A percentile compares a stretch with the other conserved stretches of the same genome.
Evolutionary conservation across 2,888 invertebrate species (phyloP).

Genomic region (Ferrisia virgata): DNA sequence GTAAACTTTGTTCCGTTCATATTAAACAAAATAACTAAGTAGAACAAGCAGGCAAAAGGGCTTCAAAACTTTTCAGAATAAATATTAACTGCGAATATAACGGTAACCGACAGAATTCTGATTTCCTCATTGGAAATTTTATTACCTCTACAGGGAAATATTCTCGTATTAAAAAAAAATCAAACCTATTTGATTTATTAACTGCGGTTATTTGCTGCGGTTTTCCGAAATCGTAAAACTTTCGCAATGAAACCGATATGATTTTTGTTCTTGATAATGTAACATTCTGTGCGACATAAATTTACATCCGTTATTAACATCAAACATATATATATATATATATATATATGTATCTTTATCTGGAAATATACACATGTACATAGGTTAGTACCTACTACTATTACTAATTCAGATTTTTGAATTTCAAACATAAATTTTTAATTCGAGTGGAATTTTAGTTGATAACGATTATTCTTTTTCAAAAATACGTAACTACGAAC

Average conservation of each 20-base stretch:
- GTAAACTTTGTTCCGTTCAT: slow-evolving; percentile 23
- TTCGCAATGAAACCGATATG: slow-evolving; percentile 12
- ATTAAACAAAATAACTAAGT: slow-evolving; percentile 17
- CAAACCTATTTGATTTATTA: slow-evolving; percentile 26
- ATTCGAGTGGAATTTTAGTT: no score
- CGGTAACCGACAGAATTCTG: slow-evolving; percentile 26
- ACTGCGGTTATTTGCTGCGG: slow-evolving; percentile 4
- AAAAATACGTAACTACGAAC: no score
- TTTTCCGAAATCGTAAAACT: slow-evolving; percentile 22
- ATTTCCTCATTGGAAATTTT: slow-evolving; percentile 28
- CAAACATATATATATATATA: not conserved
- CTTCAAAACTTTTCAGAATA: slow-evolving; percentile 27
- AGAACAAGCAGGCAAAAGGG: slow-evolving; percentile 11
- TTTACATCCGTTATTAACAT: not conserved
- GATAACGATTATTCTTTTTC: no score
- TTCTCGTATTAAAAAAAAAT: not conserved
- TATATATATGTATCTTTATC: not conserved
- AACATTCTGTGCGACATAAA: not conserved
- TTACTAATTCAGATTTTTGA: no score
- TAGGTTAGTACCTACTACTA: no score
- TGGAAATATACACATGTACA: not conserved
- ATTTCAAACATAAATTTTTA: no score
- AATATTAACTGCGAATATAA: slow-evolving; percentile 31
- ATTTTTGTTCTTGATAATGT: slow-evolving; percentile 13
- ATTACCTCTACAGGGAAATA: slow-evolving; percentile 18